Base-by-base conservation (phyloP, 2,888 invertebrate genomes). In the Zeuzera pyrina region DNA sequence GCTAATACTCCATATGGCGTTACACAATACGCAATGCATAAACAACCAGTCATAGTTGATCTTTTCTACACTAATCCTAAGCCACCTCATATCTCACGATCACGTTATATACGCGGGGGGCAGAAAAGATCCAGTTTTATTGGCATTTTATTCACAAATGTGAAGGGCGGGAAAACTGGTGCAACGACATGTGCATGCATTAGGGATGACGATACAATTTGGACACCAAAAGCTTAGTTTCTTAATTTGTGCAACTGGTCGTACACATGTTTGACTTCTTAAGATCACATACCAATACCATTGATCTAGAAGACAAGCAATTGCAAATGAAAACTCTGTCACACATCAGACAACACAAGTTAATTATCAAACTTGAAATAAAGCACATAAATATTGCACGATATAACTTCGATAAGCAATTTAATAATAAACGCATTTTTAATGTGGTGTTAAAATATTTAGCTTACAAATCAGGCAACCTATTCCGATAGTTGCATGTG, bases 1-100 rank as follows among this genome's bases (percentile, higher is more conserved):
- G 66, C 73, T 77, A 78, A 81, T 76, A 71, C 72, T 79, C 77
- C 83, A 79, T 81, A 81, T 83, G 83, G 78, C 79, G 66, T 49
- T 57, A 63, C 63, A 69, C 68, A 60, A 58, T 62, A 57, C 53
- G 61, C 66, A 59, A 66, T 61, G 49, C 51, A 60, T 56, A 68
- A 66, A 68, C 58, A 66, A 59, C 81, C 74, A 71, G 33, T 39
- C 26, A 37, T 12, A 15, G 26, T 15, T 38, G 74, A 64, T 41
- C 70, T 43, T 41, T 46, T 35, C 36, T 39, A 42, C 33, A 12
- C 12, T 25, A 12, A 10, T 25, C 15, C 8, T 14, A 2, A n/a
- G 8, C 8, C 27, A 12, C 28, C 28, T 8, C 15, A n/a, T 28
- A 11, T 25, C 11, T n/a, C n/a, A n/a, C n/a, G n/a, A n/a, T n/a